Percentiles rank a stretch among this genome's conserved stretches.
Conservation (phyloP, 2,797 vertebrate species). For the Myotis pilosus region DNA sequence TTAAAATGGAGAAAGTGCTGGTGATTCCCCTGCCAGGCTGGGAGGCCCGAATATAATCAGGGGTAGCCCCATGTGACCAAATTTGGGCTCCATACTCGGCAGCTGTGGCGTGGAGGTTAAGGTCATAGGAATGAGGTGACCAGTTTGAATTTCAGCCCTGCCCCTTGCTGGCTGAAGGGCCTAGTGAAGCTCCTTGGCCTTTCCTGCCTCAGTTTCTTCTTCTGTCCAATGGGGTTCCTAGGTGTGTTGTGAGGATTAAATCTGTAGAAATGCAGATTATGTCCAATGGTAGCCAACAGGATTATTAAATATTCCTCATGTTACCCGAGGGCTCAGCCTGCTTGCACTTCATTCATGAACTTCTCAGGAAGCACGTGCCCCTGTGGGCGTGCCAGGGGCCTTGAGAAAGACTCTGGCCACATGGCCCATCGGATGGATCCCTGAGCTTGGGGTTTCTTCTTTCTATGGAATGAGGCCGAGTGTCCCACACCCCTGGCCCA, state of each 20-base stretch:
- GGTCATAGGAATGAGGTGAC: not conserved
- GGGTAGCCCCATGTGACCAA: not conserved
- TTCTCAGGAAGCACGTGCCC: not conserved
- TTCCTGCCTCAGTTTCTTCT: not conserved
- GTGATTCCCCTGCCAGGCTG: not conserved
- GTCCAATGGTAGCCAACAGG: fast-evolving
- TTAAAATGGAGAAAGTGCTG: not conserved
- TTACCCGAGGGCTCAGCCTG: not conserved
- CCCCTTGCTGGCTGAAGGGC: not conserved
- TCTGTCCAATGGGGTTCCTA: not conserved
- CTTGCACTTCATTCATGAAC: not conserved
- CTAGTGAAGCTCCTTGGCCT: not conserved
- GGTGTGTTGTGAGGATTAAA: not conserved
- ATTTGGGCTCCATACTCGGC: not conserved
- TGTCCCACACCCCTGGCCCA: not conserved
- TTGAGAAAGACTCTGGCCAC: not conserved
- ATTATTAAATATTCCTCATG: not conserved
- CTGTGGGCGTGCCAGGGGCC: no score
- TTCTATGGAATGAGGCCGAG: not conserved
- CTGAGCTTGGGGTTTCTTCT: conserved; percentile 42
- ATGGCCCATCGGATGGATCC: fast-evolving
- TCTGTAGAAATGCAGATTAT: not conserved
- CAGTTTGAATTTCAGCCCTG: not conserved
- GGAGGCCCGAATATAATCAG: not conserved
- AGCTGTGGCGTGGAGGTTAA: not conserved